Base-by-base conservation (phyloP, 2,797 vertebrate species). In the Emydoidea blandingii region DNA sequence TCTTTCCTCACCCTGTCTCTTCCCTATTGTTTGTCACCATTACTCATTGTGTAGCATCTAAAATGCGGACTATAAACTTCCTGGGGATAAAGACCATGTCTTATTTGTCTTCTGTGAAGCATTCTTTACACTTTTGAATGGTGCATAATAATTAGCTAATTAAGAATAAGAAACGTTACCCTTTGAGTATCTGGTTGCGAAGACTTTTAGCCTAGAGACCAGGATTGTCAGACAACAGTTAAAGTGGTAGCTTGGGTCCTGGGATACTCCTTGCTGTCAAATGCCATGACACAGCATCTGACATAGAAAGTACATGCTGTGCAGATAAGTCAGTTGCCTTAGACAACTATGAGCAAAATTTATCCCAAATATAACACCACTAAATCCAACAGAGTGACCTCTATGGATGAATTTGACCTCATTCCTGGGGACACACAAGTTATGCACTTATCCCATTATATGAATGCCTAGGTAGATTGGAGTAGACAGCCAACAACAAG, bases 111-210 rank as follows among this genome's bases (percentile, higher is more conserved):
- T 59, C 57, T 57, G 83, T 90, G 54, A 89, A 91, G 76, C 34
- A 68, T 21, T 10, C 19, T 6, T 21, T 21, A 23, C 18, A 68
- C 88, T 93, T 84, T 82, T 47, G 90, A 83, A 16, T 74, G 9
- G 59, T 94, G 52, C 53, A 34, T 14, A 56, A 59, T 68, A 56
- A 92, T 47, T 86, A 81, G 81, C 62, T 94, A 88, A 95, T 92
- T 88, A 81, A 80, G 31, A 94, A 86, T 4, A 91, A n/a, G 80
- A 90, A 81, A 80, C 85, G 23, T 37, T 21, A 68, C 34, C n/a
- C 65, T 80, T 78, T 87, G 21, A 12, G 31, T 56, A n/a, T 41
- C 62, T 89, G 82, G 53, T 34, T 79, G 91, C 14, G 19, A 37
- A 41, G 85, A 78, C 10, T 57, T 25, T 34, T 83, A 76, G 87